Percentiles rank a stretch among this genome's conserved stretches.
Evolutionary conservation across 2,888 invertebrate species (phyloP).

Genomic region (Oxycera nigricornis): DNA sequence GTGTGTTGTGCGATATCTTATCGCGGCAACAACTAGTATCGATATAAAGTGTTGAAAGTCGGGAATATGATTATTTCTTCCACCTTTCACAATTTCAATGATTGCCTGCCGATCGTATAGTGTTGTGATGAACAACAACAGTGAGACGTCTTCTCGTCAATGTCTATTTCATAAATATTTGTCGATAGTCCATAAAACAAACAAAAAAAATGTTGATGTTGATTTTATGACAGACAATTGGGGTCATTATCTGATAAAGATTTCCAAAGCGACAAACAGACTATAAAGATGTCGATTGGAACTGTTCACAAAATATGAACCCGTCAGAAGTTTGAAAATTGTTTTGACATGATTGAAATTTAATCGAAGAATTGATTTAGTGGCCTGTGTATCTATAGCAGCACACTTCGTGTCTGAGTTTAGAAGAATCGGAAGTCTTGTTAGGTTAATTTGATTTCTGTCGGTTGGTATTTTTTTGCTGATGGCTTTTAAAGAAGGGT

Average conservation of each 20-base stretch:
- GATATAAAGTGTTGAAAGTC: no score
- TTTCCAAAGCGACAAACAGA: conserved; percentile 17
- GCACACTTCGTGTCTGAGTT: no score
- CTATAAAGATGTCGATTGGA: background rate
- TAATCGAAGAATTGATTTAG: conserved; percentile 12
- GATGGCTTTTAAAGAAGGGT: no score
- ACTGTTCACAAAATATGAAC: background rate
- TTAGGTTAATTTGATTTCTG: no score
- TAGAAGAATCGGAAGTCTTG: no score
- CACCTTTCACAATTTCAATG: no score
- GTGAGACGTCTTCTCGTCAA: background rate
- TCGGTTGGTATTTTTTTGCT: no score
- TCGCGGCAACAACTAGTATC: no score
- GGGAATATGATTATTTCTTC: no score
- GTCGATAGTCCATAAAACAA: conserved; percentile 5
- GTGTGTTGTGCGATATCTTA: no score
- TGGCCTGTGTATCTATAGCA: background rate
- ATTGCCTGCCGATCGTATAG: no score
- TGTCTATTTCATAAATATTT: conserved; percentile 20
- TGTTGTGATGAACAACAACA: no score
- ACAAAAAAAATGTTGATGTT: conserved; percentile 10
- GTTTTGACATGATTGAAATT: conserved; percentile 26
- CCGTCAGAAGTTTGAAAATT: background rate
- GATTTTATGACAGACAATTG: conserved; percentile 31
- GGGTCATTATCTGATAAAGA: conserved; percentile 33